Percentiles rank a stretch among this genome's conserved stretches.
Conservation (phyloP, 2,888 invertebrate species). For the Leptopilina syphax region DNA sequence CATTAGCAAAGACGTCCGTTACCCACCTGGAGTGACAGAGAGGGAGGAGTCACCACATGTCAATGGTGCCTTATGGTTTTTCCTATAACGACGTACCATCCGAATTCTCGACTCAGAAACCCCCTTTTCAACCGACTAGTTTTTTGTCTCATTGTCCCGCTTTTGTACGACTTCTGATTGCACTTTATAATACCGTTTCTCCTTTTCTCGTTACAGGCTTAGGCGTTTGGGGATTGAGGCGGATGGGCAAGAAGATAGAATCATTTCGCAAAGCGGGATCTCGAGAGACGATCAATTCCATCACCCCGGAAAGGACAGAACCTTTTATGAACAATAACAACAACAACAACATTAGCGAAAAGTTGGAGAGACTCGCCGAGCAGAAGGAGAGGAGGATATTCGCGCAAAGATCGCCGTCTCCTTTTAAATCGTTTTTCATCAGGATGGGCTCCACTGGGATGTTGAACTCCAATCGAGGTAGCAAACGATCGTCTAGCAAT, state of each 20-base stretch:
- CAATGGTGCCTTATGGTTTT: conserved; percentile 37
- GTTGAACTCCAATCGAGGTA: conserved; percentile 80
- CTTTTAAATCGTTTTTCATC: conserved; percentile 85
- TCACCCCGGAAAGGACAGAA: conserved; percentile 71
- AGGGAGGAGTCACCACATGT: conserved; percentile 46
- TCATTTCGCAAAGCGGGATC: conserved; percentile 83
- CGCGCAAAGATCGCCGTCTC: conserved; percentile 81
- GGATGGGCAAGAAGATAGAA: conserved; percentile 88
- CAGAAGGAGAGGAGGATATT: conserved; percentile 70
- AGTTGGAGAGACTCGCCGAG: conserved; percentile 50
- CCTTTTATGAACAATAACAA: conserved; percentile 51
- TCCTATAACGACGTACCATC: conserved; percentile 23
- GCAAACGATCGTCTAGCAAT: conserved; percentile 74
- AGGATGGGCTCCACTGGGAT: conserved; percentile 88
- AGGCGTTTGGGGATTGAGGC: conserved; percentile 82
- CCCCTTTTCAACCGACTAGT: conserved; percentile 48
- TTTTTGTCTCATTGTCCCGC: conserved; percentile 41
- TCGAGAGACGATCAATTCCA: conserved; percentile 78
- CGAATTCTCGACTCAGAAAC: conserved; percentile 40
- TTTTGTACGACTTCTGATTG: conserved; percentile 17
- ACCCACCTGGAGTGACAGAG: conserved; percentile 44
- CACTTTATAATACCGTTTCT: conserved; percentile 27
- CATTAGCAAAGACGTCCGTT: conserved; percentile 51
- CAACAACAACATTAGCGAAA: conserved; percentile 58
- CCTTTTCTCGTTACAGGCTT: conserved; percentile 62